Evolutionary conservation across 2,888 invertebrate species (phyloP).

Genomic region (Epistrophe eligans): DNA sequence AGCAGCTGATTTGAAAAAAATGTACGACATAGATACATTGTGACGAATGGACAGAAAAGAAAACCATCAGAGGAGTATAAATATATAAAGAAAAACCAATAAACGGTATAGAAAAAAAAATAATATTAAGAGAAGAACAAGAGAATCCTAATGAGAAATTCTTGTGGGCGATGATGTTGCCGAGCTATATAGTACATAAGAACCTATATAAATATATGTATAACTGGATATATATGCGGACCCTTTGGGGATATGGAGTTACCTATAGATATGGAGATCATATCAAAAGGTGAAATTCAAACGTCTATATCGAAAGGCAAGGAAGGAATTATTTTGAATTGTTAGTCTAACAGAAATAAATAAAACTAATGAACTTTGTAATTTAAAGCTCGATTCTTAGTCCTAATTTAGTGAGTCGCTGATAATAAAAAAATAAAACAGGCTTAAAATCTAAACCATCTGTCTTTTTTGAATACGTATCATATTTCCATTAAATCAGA

Average conservation of each 20-base stretch:
- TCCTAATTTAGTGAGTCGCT: no score
- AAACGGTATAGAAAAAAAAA: conserved; percentile 31
- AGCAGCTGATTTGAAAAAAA: conserved; percentile 23
- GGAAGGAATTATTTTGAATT: neutral
- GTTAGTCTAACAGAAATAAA: neutral
- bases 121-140: conserved; percentile 29
- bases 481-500: no score
- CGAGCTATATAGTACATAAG: neutral
- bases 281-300: conserved; percentile 49
- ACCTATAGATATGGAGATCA: neutral
- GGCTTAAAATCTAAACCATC: no score
- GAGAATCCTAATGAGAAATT: conserved; percentile 66
- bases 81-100: conserved; percentile 55
- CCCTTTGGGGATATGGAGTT: conserved; percentile 39
- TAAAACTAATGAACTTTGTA: neutral
- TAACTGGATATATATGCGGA: neutral
- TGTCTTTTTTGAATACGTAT: no score
- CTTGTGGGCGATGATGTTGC: conserved; percentile 53
- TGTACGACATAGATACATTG: conserved; percentile 24
- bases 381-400: neutral
- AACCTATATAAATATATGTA: neutral
- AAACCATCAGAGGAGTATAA: neutral
- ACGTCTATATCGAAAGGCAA: conserved; percentile 8
- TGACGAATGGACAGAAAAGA: neutral
- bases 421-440: no score